Percentiles rank a stretch among this genome's conserved stretches.
Conservation (phyloP, 2,113 vertebrate genomes). For the Tretioscincus oriximinensis region DNA sequence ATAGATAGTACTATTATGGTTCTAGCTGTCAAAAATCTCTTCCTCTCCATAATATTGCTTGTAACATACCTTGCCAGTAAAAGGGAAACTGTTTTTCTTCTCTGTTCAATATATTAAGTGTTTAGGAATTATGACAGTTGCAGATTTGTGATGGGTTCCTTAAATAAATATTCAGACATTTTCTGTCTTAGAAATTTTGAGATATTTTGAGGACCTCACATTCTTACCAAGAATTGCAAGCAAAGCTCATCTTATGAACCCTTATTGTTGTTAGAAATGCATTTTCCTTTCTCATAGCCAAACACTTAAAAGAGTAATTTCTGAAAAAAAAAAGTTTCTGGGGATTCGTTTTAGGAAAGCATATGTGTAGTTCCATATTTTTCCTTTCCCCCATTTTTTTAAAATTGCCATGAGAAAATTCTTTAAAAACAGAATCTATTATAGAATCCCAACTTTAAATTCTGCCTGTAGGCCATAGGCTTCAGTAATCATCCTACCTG, state of each 20-base stretch:
- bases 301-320: constrained; percentile 13
- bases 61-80: too few species aligned
- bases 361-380: constrained; percentile 30
- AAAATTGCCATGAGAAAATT: constrained; percentile 44
- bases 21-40: too few species aligned
- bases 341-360: constrained; percentile 29
- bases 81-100: too few species aligned
- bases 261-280: background rate
- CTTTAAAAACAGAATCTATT: constrained; percentile 56
- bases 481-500: constrained; percentile 41
- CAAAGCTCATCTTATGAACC: background rate
- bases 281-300: constrained; percentile 15
- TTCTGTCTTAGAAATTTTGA: too few species aligned
- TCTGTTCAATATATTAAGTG: too few species aligned
- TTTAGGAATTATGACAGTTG: too few species aligned
- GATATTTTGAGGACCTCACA: background rate
- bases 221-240: background rate
- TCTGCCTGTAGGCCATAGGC: constrained; percentile 28
- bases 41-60: too few species aligned
- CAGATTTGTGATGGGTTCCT: too few species aligned
- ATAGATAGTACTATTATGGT: too few species aligned
- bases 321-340: constrained; percentile 17
- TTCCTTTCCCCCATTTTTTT: background rate
- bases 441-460: constrained; percentile 19
- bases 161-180: too few species aligned